These are phyloP conservation scores for Acomys russatus DNA, from an alignment of 2,797 vertebrate species.

Conservation along the genomic window DNA sequence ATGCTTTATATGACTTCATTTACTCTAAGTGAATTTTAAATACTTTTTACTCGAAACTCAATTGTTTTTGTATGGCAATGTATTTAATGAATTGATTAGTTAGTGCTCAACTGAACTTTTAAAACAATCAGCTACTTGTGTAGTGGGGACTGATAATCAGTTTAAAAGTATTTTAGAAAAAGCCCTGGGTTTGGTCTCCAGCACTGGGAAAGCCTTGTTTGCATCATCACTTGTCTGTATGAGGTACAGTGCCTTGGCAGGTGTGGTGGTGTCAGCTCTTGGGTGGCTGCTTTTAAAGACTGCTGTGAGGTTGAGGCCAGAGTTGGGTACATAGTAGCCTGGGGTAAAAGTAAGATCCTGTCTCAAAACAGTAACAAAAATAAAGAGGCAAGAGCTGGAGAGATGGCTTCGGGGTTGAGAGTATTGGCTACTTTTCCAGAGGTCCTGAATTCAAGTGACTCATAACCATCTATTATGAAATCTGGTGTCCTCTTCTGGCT, in stretches of 20 bases:
- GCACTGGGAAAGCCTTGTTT: background rate
- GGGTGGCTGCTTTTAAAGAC: background rate
- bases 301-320: background rate
- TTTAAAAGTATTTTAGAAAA: constrained; percentile 35
- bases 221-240: constrained; percentile 1
- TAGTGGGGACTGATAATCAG: background rate
- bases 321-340: background rate
- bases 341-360: background rate
- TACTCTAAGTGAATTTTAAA: constrained; percentile 54
- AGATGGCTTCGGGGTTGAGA: background rate
- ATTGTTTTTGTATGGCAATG: background rate
- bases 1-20: constrained; percentile 53
- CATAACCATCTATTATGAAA: background rate
- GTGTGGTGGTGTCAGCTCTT: background rate
- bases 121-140: background rate
- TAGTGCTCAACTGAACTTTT: background rate
- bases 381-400: background rate
- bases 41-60: background rate
- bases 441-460: background rate
- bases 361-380: background rate
- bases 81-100: constrained; percentile 24
- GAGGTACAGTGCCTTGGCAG: background rate
- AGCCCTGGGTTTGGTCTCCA: background rate
- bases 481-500: background rate
- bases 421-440: background rate